Percentiles rank a stretch among this genome's conserved stretches.
Conservation (phyloP, 2,113 vertebrate species). For the Pluvianellus socialis region DNA sequence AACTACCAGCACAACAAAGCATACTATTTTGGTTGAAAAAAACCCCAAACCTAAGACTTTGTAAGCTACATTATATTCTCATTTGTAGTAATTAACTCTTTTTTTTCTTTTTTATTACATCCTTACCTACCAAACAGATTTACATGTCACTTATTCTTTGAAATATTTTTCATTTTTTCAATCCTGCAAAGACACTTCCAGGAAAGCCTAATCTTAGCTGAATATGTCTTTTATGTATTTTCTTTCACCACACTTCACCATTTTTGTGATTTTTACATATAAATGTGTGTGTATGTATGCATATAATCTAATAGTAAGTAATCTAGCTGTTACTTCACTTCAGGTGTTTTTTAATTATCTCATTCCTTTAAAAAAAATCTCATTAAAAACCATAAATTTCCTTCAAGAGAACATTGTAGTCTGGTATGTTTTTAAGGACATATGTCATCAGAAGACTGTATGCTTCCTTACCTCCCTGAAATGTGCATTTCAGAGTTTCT, state of each 20-base stretch:
- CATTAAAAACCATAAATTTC: neutral
- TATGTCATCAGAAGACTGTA: fast-evolving
- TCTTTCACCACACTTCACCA: neutral
- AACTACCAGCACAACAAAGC: neutral
- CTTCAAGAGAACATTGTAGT: neutral
- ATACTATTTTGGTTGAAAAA: neutral
- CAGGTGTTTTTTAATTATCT: neutral
- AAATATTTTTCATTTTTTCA: neutral
- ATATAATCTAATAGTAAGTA: neutral
- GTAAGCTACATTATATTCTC: neutral
- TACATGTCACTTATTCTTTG: neutral
- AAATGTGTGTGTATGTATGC: neutral
- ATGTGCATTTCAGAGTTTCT: neutral
- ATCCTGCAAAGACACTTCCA: neutral
- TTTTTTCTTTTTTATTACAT: neutral
- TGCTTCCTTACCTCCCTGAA: neutral
- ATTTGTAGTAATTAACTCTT: neutral
- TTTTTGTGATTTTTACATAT: neutral
- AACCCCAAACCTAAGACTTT: neutral
- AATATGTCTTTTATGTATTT: neutral
- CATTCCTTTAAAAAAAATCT: neutral
- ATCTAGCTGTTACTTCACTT: neutral
- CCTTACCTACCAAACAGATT: neutral
- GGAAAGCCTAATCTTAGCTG: neutral
- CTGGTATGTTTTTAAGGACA: neutral